Evolutionary conservation across 2,888 invertebrate genomes (phyloP), one percentile per base, ranked within the genome.

Genomic region (Gandaritis pyraliata): DNA sequence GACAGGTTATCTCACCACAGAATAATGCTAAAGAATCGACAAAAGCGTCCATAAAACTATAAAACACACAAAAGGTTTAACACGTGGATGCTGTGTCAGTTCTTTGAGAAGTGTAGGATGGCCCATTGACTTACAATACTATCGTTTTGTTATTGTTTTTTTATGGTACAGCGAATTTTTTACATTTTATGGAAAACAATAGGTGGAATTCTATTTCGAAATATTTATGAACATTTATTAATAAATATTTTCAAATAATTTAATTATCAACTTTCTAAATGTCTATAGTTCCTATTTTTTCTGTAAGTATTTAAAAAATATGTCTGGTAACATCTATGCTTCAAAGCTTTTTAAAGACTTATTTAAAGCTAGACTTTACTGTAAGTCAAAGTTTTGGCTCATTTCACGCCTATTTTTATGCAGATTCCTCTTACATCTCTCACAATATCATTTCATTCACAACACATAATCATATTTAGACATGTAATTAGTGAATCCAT

Each of bases 41-140:
- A 66, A 68, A 68, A 60, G 56, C 59, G 18, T 2, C 49, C 60
- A 68, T 70, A 68, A 68, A 70, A 68, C 58, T 66, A 70, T 70
- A 70, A 64, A 89, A 75, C 70, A 76, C 72, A 87, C 85, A 90
- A 89, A 90, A 86, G 86, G 86, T 81, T 77, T 83, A 85, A 88
- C 88, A 84, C 87, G 85, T 83, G 84, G 78, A 73, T 66, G 71
- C 64, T 69, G 90, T 87, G 89, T 85, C 90, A 90, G 90, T 90
- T 86, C 85, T 81, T 78, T 75, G 78, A 79, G 82, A 80, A 83
- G 82, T 77, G 75, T 77, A 76, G 74, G 74, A 61, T 60, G 59
- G 58, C 49, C 54, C 68, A 66, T 64, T 58, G 54, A 51, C 64
- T 59, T 61, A 58, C 50, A 58, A 60, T 47, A 39, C 55, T 47